Conservation (phyloP, 2,113 vertebrate genomes). For the Carettochelys insculpta region DNA sequence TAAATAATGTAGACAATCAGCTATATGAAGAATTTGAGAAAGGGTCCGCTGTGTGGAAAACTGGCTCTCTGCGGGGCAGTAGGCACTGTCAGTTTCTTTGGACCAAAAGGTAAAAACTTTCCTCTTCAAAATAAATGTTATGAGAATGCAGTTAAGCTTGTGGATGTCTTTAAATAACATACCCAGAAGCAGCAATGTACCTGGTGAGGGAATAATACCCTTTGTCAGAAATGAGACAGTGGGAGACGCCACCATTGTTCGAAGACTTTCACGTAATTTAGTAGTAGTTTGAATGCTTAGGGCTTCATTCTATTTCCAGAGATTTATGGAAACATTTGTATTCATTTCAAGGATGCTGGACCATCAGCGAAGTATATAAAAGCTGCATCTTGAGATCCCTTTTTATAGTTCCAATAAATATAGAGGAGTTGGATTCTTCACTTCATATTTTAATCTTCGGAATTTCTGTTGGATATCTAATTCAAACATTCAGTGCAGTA, state of each 20-base stretch:
- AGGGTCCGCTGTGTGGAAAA: background rate
- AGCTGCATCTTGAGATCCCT: background rate
- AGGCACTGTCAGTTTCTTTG: background rate
- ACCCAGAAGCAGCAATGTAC: background rate
- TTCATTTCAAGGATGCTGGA: background rate
- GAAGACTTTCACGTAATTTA: background rate
- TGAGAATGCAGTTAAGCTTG: background rate
- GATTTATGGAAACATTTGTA: background rate
- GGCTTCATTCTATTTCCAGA: background rate
- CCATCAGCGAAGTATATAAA: background rate
- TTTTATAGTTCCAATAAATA: background rate
- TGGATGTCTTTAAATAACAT: background rate
- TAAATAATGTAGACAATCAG: background rate
- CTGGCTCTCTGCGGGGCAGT: background rate
- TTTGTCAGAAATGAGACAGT: background rate
- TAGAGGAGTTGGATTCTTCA: background rate
- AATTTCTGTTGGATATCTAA: slow-evolving; percentile 46
- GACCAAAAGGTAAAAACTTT: background rate
- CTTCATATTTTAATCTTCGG: background rate
- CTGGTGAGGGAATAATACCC: background rate
- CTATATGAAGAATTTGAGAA: background rate
- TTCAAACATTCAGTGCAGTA: slow-evolving; percentile 15
- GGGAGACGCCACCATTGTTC: background rate
- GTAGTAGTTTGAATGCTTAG: background rate
- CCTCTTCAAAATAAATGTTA: background rate